Percentiles rank a stretch among this genome's conserved stretches.
These are phyloP conservation scores for Motacilla alba DNA, from an alignment of 2,113 vertebrate species.

Conservation along the genomic window DNA sequence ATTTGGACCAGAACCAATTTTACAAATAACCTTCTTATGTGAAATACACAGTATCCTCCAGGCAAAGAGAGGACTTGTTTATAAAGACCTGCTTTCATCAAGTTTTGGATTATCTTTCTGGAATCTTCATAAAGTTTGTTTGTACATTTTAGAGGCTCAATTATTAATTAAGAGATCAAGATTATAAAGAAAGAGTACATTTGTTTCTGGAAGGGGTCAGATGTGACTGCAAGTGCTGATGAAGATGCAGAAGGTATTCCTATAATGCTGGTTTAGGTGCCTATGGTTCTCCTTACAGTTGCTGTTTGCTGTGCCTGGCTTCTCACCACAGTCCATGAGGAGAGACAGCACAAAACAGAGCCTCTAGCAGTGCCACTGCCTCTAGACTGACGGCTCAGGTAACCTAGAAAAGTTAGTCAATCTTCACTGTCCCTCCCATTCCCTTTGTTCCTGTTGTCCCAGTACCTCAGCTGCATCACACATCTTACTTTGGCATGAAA, in stretches of 20 bases:
- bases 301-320: background rate
- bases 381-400: background rate
- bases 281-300: background rate
- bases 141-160: background rate
- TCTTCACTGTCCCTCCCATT: background rate
- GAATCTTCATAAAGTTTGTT: background rate
- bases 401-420: background rate
- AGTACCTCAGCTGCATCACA: fast-evolving
- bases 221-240: background rate
- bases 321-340: background rate
- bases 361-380: background rate
- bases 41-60: background rate
- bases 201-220: background rate
- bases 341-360: fast-evolving
- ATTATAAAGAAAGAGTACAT: background rate
- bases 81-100: background rate
- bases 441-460: fast-evolving
- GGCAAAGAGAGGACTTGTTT: background rate
- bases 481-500: background rate
- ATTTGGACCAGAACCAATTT: background rate
- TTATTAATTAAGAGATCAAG: background rate
- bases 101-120: background rate
- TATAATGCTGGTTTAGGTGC: background rate
- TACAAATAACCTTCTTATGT: background rate
- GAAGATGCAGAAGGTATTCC: background rate